A percentile compares a stretch with the other conserved stretches of the same genome.
Conservation (phyloP, 1,140 invertebrate species). For the Drosophila parvula region DNA sequence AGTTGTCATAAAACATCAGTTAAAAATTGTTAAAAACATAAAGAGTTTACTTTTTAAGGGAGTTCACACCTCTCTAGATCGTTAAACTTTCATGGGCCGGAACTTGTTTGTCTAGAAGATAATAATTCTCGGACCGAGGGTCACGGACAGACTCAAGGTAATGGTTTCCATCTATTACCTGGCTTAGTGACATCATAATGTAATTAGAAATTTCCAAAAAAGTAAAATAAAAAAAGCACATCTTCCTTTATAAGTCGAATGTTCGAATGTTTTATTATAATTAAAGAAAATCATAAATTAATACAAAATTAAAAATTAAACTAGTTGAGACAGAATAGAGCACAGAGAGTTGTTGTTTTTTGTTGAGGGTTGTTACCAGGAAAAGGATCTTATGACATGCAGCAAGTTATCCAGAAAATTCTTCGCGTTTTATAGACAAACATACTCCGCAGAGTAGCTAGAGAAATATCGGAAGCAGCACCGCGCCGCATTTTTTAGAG, state of each 20-base stretch:
- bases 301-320: conserved; percentile 79
- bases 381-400: conserved; percentile 36
- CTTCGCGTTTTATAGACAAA: conserved; percentile 27
- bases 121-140: too few relatives aligned
- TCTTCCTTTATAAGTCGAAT: conserved; percentile 44
- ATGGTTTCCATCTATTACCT: too few relatives aligned
- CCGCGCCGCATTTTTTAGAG: conserved; percentile 31
- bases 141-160: too few relatives aligned
- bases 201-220: background rate
- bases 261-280: conserved; percentile 75
- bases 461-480: conserved; percentile 40
- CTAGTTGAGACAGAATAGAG: conserved; percentile 59
- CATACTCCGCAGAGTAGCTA: conserved; percentile 14
- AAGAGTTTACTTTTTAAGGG: too few relatives aligned
- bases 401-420: conserved; percentile 40
- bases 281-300: conserved; percentile 77
- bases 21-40: too few relatives aligned
- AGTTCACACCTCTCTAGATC: too few relatives aligned
- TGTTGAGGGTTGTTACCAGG: conserved; percentile 50
- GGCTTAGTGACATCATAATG: too few relatives aligned
- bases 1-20: too few relatives aligned
- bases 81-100: too few relatives aligned
- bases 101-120: too few relatives aligned
- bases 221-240: background rate
- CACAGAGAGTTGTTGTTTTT: conserved; percentile 37